Evolutionary conservation across 2,888 invertebrate genomes (phyloP), one percentile per base, ranked within the genome.

Genomic region (Conchocele bisecta): DNA sequence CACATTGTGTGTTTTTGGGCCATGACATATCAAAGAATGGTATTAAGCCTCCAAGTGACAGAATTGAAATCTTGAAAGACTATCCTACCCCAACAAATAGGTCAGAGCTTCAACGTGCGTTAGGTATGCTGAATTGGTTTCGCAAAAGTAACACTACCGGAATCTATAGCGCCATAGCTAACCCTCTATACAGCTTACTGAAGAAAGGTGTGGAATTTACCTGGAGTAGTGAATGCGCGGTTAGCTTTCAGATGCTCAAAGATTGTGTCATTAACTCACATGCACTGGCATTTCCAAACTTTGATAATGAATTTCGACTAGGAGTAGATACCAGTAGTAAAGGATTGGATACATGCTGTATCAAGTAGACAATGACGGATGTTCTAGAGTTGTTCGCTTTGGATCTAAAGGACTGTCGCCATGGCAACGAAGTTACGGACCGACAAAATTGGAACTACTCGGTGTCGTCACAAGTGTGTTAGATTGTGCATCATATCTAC

Each of bases 341-440:
- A 31, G 79, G 3, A 71, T 69, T 22, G 76, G 74, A 9, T 79
- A 68, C 37, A 74, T 79, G 70, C 37, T 79, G 3, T 76, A 76
- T 41, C 76, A 76, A 41, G 33, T 67, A 22, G 69, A 71, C 41
- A 50, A 41, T 24, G 48, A 67, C 44, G 56, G 35, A 2, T 26
- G 37, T 0, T 20, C 29, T 24, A 37, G 37, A 7, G 66, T 74
- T 33, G 67, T 48, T 28, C 48, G 69, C 22, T 72, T 75, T 60
- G 64, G 71, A 1, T 71, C 71, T 0, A 75, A 75, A 48, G 66
- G 53, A 0, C 31, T 71, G 13, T 63, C 48, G 20, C 60, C 66
- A 57, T 79, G 70, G 67, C 48, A 48, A 13, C 3, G 15, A 26
- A n/a, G 29, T 4, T 48, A 69, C 50, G 66, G 74, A 3, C 75